Conservation (phyloP, 1,140 invertebrate species). For the Dendrolimus kikuchii region DNA sequence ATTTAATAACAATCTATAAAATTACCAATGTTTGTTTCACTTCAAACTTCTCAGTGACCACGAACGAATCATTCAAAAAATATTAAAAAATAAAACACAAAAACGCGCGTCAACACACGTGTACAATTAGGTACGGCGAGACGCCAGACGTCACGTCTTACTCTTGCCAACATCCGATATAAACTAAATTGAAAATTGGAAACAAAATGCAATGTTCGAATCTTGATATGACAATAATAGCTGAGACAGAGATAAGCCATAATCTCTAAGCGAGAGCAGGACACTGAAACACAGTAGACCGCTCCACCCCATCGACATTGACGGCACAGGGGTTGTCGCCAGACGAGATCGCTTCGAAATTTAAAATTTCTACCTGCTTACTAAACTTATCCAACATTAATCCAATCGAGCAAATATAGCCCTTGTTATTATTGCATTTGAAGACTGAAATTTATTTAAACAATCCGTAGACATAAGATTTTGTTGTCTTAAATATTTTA, state of each 20-base stretch:
- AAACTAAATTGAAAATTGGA: constrained; percentile 71
- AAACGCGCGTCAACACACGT: constrained; percentile 43
- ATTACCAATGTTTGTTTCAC: constrained; percentile 22
- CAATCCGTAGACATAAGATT: constrained; percentile 26
- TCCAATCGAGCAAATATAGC: constrained; percentile 32
- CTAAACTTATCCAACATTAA: constrained; percentile 27
- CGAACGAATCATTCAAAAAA: constrained; percentile 22
- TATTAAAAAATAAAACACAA: constrained; percentile 13
- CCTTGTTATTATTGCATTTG: constrained; percentile 27
- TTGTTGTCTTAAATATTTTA: constrained; percentile 30
- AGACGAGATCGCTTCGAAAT: constrained; percentile 56
- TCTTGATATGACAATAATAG: constrained; percentile 69
- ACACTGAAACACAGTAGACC: constrained; percentile 38
- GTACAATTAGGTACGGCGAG: constrained; percentile 36
- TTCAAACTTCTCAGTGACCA: constrained; percentile 18
- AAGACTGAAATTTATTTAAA: constrained; percentile 19
- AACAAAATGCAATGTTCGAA: constrained; percentile 68
- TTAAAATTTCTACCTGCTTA: constrained; percentile 59
- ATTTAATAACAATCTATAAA: constrained; percentile 26
- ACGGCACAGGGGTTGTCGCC: constrained; percentile 60
- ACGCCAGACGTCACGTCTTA: constrained; percentile 59
- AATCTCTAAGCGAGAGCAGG: constrained; percentile 27
- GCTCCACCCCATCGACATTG: constrained; percentile 53
- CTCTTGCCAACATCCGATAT: constrained; percentile 63
- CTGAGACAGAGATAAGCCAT: constrained; percentile 48